A percentile compares a stretch with the other conserved stretches of the same genome.
These are phyloP conservation scores for Pedetes capensis DNA, from an alignment of 2,113 vertebrate species.

Conservation along the genomic window DNA sequence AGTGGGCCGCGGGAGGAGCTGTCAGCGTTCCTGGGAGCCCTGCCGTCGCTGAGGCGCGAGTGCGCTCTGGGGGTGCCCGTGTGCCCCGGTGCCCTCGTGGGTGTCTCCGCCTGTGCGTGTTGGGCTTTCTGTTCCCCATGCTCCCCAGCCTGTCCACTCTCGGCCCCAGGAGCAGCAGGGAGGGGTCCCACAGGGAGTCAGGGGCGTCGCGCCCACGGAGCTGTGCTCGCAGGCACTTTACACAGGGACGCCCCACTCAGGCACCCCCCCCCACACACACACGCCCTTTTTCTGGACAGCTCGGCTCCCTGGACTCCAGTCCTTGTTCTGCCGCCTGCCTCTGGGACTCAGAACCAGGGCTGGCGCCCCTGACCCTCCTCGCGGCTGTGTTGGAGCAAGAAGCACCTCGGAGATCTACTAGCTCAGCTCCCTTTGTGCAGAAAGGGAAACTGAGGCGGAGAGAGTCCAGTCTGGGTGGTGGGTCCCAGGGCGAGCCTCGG, in stretches of 20 bases:
- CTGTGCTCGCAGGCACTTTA: neutral
- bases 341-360: neutral
- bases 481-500: no score
- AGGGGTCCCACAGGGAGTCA: neutral
- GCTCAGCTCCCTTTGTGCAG: neutral
- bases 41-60: neutral
- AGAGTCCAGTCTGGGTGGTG: neutral
- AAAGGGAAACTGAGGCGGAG: neutral
- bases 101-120: accelerated
- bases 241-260: neutral
- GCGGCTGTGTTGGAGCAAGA: neutral
- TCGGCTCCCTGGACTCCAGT: neutral
- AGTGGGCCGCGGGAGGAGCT: neutral
- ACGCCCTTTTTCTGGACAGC: neutral
- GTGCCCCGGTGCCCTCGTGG: neutral
- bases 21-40: neutral
- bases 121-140: neutral
- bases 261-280: neutral
- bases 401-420: neutral
- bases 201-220: neutral
- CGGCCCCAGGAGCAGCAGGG: accelerated
- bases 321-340: neutral
- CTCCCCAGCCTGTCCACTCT: neutral
- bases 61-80: neutral
- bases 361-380: neutral